A percentile compares a stretch with the other conserved stretches of the same genome.
Conservation (phyloP, 2,797 vertebrate genomes). For the Gephyroberyx darwinii region DNA sequence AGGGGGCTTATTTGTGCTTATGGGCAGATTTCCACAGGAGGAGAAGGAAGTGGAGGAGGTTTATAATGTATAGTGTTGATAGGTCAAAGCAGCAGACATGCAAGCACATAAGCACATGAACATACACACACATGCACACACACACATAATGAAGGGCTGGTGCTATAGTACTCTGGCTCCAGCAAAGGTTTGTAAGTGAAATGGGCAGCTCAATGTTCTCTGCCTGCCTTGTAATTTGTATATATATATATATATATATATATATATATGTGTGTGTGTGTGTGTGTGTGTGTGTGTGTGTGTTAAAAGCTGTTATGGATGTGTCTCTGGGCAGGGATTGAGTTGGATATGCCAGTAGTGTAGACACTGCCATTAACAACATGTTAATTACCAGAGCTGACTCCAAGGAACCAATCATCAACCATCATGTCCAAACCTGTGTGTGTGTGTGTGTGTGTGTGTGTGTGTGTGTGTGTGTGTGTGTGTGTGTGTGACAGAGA, state of each 20-base stretch:
- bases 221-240: conserved; percentile 3
- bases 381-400: conserved; percentile 54
- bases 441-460: conserved; percentile 16
- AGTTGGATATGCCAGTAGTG: conserved; percentile 19
- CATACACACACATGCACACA: conserved; percentile 16
- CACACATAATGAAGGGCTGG: not conserved
- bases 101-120: conserved; percentile 10
- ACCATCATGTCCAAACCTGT: conserved; percentile 16
- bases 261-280: not conserved
- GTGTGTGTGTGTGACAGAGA: not conserved
- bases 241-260: conserved; percentile 1
- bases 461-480: not conserved
- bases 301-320: conserved; percentile 58
- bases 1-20: not conserved
- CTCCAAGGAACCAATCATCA: conserved; percentile 26
- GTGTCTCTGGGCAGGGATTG: conserved; percentile 32
- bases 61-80: conserved; percentile 28
- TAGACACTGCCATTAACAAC: conserved; percentile 45
- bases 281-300: conserved; percentile 4
- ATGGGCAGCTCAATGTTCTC: conserved; percentile 30
- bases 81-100: conserved; percentile 1
- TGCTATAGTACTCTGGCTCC: not conserved
- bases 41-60: conserved; percentile 22
- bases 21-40: not conserved
- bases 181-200: conserved; percentile 23